Evolutionary conservation across 1,140 invertebrate genomes (phyloP).

Genomic region (Scaptodrosophila lebanonensis): DNA sequence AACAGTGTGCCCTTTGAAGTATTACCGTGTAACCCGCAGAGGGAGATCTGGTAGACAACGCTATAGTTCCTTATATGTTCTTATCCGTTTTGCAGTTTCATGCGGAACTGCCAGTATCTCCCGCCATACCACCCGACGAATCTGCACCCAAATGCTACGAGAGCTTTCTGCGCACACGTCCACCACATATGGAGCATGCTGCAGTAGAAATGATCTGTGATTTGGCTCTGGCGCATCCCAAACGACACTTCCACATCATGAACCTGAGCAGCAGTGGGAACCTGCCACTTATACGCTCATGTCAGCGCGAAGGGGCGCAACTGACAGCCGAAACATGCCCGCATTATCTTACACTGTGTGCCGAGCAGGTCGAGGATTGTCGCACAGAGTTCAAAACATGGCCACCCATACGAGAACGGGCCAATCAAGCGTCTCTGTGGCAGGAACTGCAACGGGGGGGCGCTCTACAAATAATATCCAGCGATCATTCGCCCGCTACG

Average conservation of each 20-base stretch:
- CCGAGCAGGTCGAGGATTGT: conserved; percentile 81
- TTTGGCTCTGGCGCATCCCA: conserved; percentile 79
- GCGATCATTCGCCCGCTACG: conserved; percentile 86
- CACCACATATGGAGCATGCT: conserved; percentile 82
- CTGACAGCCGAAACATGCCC: conserved; percentile 86
- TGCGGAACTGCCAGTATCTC: conserved; percentile 78
- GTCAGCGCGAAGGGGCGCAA: conserved; percentile 77
- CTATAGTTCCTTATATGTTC: no score
- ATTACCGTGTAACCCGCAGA: no score
- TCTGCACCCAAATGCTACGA: conserved; percentile 79
- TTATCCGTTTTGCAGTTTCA: conserved; percentile 80
- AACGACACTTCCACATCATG: conserved; percentile 84
- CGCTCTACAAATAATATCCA: conserved; percentile 81
- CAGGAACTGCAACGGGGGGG: conserved; percentile 59
- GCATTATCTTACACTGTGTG: conserved; percentile 83
- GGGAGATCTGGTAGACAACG: no score
- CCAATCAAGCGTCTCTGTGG: conserved; percentile 83
- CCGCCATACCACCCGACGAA: conserved; percentile 59
- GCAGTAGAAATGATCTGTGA: conserved; percentile 81
- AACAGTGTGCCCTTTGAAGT: no score
- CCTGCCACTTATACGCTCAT: conserved; percentile 76
- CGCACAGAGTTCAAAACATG: conserved; percentile 85
- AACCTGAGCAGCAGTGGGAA: conserved; percentile 83
- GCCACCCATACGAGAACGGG: conserved; percentile 82
- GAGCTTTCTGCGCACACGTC: conserved; percentile 82